Conservation (phyloP, 1,140 invertebrate genomes). For the Dolichoris vasculosae region DNA sequence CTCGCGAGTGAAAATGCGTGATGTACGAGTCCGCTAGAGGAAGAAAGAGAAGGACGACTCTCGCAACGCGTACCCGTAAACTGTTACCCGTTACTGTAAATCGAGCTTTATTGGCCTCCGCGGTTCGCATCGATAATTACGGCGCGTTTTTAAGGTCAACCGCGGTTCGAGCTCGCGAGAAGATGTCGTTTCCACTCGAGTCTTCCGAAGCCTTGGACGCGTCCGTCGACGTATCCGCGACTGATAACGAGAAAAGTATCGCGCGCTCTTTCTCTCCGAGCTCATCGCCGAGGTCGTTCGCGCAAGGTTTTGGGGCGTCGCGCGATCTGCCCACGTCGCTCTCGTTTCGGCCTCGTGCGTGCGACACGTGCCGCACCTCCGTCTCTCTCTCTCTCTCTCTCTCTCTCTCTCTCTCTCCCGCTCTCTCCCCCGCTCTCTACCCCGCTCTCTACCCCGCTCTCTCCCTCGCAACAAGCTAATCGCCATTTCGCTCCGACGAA, state of each 20-base stretch:
- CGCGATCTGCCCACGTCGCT: neutral
- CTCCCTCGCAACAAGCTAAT: neutral
- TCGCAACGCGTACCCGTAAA: neutral
- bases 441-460: too few species aligned
- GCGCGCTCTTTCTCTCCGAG: neutral
- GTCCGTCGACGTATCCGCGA: too few species aligned
- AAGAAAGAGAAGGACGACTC: neutral
- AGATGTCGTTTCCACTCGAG: too few species aligned
- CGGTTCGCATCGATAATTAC: constrained; percentile 4
- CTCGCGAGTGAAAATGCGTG: constrained; percentile 6
- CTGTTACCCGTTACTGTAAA: neutral
- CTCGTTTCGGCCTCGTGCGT: neutral
- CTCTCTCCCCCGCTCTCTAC: too few species aligned
- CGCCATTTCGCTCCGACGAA: neutral
- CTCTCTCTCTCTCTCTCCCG: neutral
- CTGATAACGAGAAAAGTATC: too few species aligned
- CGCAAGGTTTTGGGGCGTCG: constrained; percentile 54
- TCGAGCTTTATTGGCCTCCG: neutral
- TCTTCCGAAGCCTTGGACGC: too few species aligned
- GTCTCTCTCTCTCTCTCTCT: neutral
- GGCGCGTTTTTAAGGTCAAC: constrained; percentile 37
- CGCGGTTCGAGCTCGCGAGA: neutral
- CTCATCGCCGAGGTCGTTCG: constrained; percentile 50
- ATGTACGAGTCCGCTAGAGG: neutral
- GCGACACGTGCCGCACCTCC: neutral